Evolutionary conservation across 2,113 vertebrate genomes (phyloP).

Genomic region (Prunella fulvescens): DNA sequence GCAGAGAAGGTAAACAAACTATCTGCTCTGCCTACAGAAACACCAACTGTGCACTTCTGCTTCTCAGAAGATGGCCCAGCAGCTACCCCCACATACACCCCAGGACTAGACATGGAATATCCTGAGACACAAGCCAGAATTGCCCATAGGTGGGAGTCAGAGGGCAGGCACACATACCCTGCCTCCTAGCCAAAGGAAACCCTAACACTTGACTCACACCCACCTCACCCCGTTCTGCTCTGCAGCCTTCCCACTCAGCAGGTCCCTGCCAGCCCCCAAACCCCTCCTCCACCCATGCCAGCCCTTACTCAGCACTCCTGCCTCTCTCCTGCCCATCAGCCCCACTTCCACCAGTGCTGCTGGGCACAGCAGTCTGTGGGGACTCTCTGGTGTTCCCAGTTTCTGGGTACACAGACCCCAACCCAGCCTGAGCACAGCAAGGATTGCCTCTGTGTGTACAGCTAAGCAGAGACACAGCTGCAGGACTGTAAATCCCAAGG

Average conservation of each 20-base stretch:
- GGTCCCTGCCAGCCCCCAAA: neutral
- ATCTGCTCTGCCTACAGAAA: neutral
- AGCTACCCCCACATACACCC: neutral
- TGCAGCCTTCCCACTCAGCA: rapidly evolving
- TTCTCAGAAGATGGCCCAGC: neutral
- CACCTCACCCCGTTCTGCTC: rapidly evolving
- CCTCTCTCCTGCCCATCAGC: neutral
- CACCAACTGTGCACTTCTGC: neutral
- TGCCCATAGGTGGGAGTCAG: rapidly evolving
- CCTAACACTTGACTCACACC: rapidly evolving
- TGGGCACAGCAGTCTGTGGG: neutral
- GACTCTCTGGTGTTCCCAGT: no score
- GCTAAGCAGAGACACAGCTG: neutral
- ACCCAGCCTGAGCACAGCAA: neutral
- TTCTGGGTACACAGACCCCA: neutral
- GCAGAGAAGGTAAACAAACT: neutral
- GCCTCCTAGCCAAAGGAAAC: neutral
- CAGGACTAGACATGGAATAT: neutral
- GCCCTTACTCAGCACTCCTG: no score
- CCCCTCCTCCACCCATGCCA: neutral
- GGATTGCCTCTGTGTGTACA: rapidly evolving
- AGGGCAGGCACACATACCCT: neutral
- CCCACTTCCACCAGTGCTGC: rapidly evolving
- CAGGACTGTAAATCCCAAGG: neutral
- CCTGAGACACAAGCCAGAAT: neutral